These are phyloP conservation scores for Hofmannophila pseudospretella DNA, from an alignment of 2,888 invertebrate genomes.

Conservation along the genomic window DNA sequence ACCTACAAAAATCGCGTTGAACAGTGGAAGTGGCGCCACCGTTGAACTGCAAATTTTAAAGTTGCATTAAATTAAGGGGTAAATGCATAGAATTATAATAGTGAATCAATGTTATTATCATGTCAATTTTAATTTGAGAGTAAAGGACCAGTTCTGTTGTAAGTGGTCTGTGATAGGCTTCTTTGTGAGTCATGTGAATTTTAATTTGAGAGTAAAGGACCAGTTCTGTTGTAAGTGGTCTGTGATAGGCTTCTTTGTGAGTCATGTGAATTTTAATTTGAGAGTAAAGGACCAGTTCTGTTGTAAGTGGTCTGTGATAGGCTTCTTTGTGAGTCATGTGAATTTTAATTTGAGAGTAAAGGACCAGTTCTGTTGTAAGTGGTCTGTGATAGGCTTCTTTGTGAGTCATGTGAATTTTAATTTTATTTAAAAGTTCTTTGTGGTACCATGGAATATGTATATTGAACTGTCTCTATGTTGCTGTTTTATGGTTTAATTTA, in stretches of 20 bases:
- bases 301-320: constrained; percentile 50
- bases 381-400: too few species aligned
- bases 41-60: too few species aligned
- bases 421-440: neutral
- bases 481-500: too few species aligned
- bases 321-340: constrained; percentile 19
- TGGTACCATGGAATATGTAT: too few species aligned
- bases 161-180: constrained; percentile 51
- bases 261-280: constrained; percentile 66
- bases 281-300: constrained; percentile 33
- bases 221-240: constrained; percentile 40
- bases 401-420: too few species aligned
- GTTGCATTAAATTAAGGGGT: constrained; percentile 41
- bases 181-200: constrained; percentile 17
- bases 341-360: too few species aligned
- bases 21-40: too few species aligned
- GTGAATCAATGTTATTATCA: constrained; percentile 70
- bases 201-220: constrained; percentile 33
- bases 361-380: too few species aligned
- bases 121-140: constrained; percentile 66
- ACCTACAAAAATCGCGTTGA: too few species aligned
- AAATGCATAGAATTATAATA: constrained; percentile 52
- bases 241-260: constrained; percentile 33
- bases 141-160: constrained; percentile 25
- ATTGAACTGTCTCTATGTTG: too few species aligned